Evolutionary conservation across 2,888 invertebrate genomes (phyloP), one percentile per base, ranked within the genome.

Genomic region (Mythimna ferrago): DNA sequence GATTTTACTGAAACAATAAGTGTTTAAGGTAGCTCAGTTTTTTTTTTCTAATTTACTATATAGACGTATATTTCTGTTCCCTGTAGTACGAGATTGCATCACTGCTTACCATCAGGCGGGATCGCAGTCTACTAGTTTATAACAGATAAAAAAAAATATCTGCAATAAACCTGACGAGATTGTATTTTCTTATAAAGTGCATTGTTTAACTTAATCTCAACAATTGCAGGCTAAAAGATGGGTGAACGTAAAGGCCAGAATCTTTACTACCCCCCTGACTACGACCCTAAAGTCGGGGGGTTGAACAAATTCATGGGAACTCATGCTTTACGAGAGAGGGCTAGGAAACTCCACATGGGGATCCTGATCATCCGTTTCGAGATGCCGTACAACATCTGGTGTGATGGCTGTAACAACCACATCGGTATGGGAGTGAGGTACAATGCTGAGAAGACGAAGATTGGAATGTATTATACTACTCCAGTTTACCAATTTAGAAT

Each of bases 331-430:
- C 97, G 99, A 48, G 99, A 99, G 93, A 96, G 99, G 80, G 99
- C 99, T 35, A 96, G 98, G n/a, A 99, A 99, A 93, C 97, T 99
- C 5, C 98, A 99, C 89, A 97, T 99, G 96, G 99, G 99, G 16
- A 99, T 99, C 87, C 97, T 99, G 38, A 98, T 99, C 81, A 99
- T 99, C 83, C 97, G 99, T 63, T 99, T 99, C 96, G 99, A 99
- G 96, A 99, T 99, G 99, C 99, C 99, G 0, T 99, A 99, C 91
- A 99, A 99, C 94, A 99, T 99, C 87, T 99, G 99, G 99, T 99
- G 99, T 87, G 98, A 99, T 56, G 99, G 99, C 69, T 99, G 99
- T 92, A 98, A 98, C 81, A 99, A 99, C 95, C 99, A 99, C 91
- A 99, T 99, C 72, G 99, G 99, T 48, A 99, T 99, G 99, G 99